These are phyloP conservation scores for Taxidea taxus DNA, from an alignment of 2,113 vertebrate species.

Conservation along the genomic window DNA sequence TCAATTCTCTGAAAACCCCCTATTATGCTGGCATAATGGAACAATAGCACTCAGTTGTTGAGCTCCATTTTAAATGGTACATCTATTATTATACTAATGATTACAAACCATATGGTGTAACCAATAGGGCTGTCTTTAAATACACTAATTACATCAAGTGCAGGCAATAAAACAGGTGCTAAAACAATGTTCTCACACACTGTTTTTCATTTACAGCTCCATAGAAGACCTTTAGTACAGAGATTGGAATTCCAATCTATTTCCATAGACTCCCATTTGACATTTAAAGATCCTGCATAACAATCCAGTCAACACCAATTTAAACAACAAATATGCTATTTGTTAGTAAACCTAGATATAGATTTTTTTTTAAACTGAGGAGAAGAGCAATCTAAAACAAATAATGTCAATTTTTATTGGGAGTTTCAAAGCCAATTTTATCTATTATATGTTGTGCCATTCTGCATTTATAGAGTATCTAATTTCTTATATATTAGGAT, in stretches of 20 bases:
- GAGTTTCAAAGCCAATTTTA: neutral
- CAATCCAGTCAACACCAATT: neutral
- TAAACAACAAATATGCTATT: constrained; percentile 37
- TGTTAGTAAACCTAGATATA: constrained; percentile 11
- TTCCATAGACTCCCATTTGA: constrained; percentile 49
- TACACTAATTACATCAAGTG: constrained; percentile 73
- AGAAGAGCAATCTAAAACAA: constrained; percentile 38
- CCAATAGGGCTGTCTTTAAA: constrained; percentile 72
- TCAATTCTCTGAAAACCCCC: neutral
- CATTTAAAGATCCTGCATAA: constrained; percentile 37
- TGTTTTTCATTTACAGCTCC: constrained; percentile 70
- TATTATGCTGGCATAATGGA: constrained; percentile 20
- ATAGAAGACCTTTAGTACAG: constrained; percentile 49
- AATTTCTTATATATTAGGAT: neutral
- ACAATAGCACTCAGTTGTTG: constrained; percentile 36
- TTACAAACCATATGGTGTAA: constrained; percentile 66
- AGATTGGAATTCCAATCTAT: constrained; percentile 47
- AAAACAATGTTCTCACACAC: constrained; percentile 61
- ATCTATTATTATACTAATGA: constrained; percentile 73
- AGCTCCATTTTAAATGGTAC: constrained; percentile 52
- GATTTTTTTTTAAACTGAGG: neutral
- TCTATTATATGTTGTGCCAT: neutral
- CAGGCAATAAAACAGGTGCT: constrained; percentile 67
- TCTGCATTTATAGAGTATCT: neutral
- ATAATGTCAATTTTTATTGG: neutral